Evolutionary conservation across 2,888 invertebrate species (phyloP).

Genomic region (Tiphia femorata): DNA sequence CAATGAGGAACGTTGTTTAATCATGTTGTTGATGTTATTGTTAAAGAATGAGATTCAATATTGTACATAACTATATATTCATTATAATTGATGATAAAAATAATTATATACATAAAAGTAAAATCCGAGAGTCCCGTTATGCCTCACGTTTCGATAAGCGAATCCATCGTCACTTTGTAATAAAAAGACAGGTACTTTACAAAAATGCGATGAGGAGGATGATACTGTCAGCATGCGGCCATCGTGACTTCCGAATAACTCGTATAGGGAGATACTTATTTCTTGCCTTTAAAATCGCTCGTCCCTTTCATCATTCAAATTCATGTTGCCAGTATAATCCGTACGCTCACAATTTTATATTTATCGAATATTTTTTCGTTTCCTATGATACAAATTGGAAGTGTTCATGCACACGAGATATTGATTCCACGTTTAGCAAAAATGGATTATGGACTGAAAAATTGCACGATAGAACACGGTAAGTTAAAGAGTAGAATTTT

Average conservation of each 20-base stretch:
- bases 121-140: constrained; percentile 45
- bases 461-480: too few species aligned
- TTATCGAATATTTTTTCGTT: too few species aligned
- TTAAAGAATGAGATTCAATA: constrained; percentile 82
- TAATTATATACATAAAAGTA: constrained; percentile 68
- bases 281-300: too few species aligned
- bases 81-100: constrained; percentile 76
- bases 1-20: constrained; percentile 71
- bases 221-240: constrained; percentile 23
- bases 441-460: too few species aligned
- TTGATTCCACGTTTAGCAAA: too few species aligned
- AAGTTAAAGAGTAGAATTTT: too few species aligned
- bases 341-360: constrained; percentile 26
- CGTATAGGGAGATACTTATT: neutral
- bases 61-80: constrained; percentile 82
- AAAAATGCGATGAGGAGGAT: constrained; percentile 28
- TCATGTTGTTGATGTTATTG: constrained; percentile 84
- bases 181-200: constrained; percentile 42
- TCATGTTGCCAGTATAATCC: constrained; percentile 28
- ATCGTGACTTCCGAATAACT: neutral
- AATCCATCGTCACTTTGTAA: constrained; percentile 43
- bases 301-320: neutral
- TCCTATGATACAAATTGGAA: too few species aligned
- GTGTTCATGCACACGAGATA: too few species aligned
- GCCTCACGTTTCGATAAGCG: constrained; percentile 43